Percentiles rank a stretch among this genome's conserved stretches.
phyloP scores from a whole-genome alignment of 2,888 invertebrate genomes.

The Furcula furcula region DNA sequence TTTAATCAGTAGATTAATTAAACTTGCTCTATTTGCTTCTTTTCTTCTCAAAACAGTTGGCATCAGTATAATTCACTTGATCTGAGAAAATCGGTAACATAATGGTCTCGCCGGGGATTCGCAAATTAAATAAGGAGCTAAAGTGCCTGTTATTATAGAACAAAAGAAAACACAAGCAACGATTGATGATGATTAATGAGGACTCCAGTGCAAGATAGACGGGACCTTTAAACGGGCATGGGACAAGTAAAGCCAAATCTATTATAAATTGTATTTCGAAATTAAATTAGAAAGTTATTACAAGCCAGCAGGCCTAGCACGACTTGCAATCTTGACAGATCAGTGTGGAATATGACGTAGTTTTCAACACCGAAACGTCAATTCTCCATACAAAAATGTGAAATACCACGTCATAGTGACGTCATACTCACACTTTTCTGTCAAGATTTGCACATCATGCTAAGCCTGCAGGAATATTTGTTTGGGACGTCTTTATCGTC shows the following conservation, averaged over 20 bases:
- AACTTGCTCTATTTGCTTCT: slow-evolving; percentile 39
- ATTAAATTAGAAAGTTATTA: too few species aligned
- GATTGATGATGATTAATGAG: slow-evolving; percentile 42
- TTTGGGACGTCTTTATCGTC: too few species aligned
- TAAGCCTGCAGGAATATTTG: too few species aligned
- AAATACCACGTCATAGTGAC: too few species aligned
- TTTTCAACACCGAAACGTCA: too few species aligned
- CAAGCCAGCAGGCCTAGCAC: too few species aligned
- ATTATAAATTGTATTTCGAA: background rate
- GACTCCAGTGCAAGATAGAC: slow-evolving; percentile 24
- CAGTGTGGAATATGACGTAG: too few species aligned
- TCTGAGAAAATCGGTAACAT: slow-evolving; percentile 41
- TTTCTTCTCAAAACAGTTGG: slow-evolving; percentile 44
- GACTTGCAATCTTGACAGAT: too few species aligned
- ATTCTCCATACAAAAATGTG: too few species aligned
- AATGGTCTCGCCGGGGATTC: slow-evolving; percentile 41
- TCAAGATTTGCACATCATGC: too few species aligned
- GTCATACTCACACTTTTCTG: too few species aligned
- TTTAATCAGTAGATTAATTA: slow-evolving; percentile 40
- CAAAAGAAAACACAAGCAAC: slow-evolving; percentile 36
- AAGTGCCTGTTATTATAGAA: slow-evolving; percentile 35
- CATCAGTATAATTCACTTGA: slow-evolving; percentile 43
- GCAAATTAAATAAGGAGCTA: slow-evolving; percentile 43
- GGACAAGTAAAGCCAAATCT: slow-evolving; percentile 9
- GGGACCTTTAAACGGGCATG: slow-evolving; percentile 17